These are phyloP conservation scores for Euplexia lucipara DNA, from an alignment of 2,888 invertebrate species.

Conservation along the genomic window DNA sequence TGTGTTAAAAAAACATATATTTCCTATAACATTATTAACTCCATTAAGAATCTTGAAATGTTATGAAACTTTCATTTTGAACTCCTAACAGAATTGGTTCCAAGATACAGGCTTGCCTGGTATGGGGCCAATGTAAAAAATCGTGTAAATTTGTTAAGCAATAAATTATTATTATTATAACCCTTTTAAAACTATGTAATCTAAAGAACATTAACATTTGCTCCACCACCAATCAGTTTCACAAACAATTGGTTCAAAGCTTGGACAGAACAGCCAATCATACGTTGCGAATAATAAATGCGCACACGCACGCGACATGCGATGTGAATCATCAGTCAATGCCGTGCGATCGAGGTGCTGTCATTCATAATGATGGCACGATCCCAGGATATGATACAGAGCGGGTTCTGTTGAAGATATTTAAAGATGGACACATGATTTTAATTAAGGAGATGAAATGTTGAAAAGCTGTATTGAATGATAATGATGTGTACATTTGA, in stretches of 20 bases:
- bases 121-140: no score
- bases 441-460: slow-evolving; percentile 33
- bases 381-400: slow-evolving; percentile 41
- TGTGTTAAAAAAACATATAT: no score
- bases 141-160: no score
- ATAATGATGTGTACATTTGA: slow-evolving; percentile 13
- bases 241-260: neutral
- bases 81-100: no score
- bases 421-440: slow-evolving; percentile 20
- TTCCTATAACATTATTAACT: no score
- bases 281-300: slow-evolving; percentile 46
- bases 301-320: slow-evolving; percentile 46
- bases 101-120: no score
- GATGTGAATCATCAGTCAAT: slow-evolving; percentile 53
- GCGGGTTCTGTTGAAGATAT: slow-evolving; percentile 31
- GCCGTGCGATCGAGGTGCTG: slow-evolving; percentile 45
- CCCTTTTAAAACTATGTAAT: no score
- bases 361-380: slow-evolving; percentile 58
- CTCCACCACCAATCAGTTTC: no score
- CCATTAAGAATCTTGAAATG: no score
- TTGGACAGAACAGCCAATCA: neutral
- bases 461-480: slow-evolving; percentile 20
- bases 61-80: no score
- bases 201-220: no score
- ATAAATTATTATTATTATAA: no score